Conservation (phyloP, 2,113 vertebrate species). For the Clupea harengus region DNA sequence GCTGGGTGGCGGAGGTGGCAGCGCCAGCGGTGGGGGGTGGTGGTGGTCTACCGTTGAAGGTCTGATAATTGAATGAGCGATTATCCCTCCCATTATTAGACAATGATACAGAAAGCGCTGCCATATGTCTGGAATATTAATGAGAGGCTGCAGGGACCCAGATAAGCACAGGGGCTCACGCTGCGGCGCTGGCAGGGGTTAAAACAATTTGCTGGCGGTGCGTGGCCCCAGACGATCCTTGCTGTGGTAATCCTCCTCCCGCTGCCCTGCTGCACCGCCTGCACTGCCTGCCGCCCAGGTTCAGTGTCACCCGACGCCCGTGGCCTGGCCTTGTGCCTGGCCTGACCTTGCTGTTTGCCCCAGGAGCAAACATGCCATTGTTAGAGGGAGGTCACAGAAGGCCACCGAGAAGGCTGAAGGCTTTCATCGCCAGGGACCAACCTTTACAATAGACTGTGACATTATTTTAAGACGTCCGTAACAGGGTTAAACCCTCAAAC, state of each 20-base stretch:
- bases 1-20: slow-evolving; percentile 65
- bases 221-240: slow-evolving; percentile 42
- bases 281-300: neutral
- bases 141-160: slow-evolving; percentile 91
- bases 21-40: slow-evolving; percentile 69
- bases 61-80: slow-evolving; percentile 98
- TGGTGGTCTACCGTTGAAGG: slow-evolving; percentile 76
- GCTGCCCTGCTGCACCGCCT: slow-evolving; percentile 45
- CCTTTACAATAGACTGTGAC: neutral
- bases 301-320: neutral
- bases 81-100: slow-evolving; percentile 97
- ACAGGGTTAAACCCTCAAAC: neutral
- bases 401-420: neutral
- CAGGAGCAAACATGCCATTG: neutral
- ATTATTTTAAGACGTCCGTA: neutral
- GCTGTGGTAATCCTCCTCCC: slow-evolving; percentile 56
- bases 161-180: slow-evolving; percentile 84
- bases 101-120: slow-evolving; percentile 90
- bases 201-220: slow-evolving; percentile 69
- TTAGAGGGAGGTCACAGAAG: neutral
- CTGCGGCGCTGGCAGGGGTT: slow-evolving; percentile 76
- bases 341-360: neutral
- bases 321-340: neutral
- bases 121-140: slow-evolving; percentile 97
- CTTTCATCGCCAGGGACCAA: neutral